These are phyloP conservation scores for Lynx canadensis DNA, from an alignment of 2,113 vertebrate species.

Conservation along the genomic window DNA sequence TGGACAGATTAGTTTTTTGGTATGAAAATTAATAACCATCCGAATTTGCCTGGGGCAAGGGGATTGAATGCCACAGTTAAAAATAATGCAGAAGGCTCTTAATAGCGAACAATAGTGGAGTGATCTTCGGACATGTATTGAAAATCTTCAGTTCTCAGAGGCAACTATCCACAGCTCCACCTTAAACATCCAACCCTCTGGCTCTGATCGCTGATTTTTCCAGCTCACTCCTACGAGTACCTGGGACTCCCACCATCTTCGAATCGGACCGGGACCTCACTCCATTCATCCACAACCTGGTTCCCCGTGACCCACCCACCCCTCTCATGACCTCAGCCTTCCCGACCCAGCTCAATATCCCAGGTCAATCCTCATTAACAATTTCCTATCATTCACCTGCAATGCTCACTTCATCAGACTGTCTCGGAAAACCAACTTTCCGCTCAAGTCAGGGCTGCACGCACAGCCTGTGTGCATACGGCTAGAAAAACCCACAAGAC, in stretches of 20 bases:
- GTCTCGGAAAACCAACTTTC: background rate
- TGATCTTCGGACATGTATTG: background rate
- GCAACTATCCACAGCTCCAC: background rate
- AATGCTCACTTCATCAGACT: background rate
- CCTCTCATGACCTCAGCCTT: background rate
- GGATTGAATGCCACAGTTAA: background rate
- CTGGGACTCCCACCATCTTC: background rate
- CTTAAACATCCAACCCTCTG: background rate
- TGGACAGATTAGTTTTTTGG: background rate
- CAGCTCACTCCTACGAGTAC: background rate
- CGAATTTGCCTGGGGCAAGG: background rate
- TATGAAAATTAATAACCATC: conserved; percentile 34
- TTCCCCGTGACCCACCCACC: background rate
- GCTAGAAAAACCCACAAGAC: background rate
- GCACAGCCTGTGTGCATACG: background rate
- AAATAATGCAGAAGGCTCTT: background rate
- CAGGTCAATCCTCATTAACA: background rate
- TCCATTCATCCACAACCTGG: background rate
- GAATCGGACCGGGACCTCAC: background rate
- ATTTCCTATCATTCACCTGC: background rate
- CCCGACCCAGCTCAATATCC: background rate
- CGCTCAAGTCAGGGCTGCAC: background rate
- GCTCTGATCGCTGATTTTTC: background rate
- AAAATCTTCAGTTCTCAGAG: background rate
- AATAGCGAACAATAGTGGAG: background rate